Evolutionary conservation across 2,888 invertebrate species (phyloP).

Genomic region (Heteromurus nitidus): DNA sequence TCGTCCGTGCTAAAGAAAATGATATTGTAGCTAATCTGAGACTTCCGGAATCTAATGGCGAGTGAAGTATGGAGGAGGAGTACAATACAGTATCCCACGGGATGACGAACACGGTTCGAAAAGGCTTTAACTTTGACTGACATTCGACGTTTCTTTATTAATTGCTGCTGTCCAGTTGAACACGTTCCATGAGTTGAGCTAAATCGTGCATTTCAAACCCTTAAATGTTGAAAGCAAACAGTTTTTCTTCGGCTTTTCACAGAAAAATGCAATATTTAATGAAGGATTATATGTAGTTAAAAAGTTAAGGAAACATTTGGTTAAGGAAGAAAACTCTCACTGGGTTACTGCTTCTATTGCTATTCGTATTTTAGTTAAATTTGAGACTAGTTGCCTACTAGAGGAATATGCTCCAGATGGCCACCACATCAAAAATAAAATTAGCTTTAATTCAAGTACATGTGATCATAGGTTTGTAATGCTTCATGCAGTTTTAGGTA

Average conservation of each 20-base stretch:
- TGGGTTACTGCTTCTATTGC: not conserved
- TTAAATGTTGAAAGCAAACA: not conserved
- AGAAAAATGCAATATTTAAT: too few relatives aligned
- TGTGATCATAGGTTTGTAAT: not conserved
- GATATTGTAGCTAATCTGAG: too few relatives aligned
- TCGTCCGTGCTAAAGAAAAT: not conserved
- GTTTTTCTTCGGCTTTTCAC: too few relatives aligned
- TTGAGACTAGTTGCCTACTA: conserved; percentile 4
- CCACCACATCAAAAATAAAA: not conserved
- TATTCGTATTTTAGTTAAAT: not conserved
- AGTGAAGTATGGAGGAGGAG: too few relatives aligned
- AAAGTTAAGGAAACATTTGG: not conserved
- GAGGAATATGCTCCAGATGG: conserved; percentile 15
- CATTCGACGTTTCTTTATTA: too few relatives aligned
- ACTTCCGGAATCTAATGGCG: too few relatives aligned
- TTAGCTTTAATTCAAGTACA: not conserved
- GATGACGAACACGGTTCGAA: too few relatives aligned
- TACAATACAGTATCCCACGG: not conserved
- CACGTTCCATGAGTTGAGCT: conserved; percentile 35
- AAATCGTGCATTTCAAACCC: conserved; percentile 12
- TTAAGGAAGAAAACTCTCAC: not conserved
- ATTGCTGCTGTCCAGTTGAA: conserved; percentile 59
- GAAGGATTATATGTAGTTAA: not conserved
- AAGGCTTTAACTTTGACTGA: too few relatives aligned
- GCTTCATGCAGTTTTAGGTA: not conserved